Evolutionary conservation across 2,888 invertebrate species (phyloP).

Genomic region (Dastarcus helophoroides): DNA sequence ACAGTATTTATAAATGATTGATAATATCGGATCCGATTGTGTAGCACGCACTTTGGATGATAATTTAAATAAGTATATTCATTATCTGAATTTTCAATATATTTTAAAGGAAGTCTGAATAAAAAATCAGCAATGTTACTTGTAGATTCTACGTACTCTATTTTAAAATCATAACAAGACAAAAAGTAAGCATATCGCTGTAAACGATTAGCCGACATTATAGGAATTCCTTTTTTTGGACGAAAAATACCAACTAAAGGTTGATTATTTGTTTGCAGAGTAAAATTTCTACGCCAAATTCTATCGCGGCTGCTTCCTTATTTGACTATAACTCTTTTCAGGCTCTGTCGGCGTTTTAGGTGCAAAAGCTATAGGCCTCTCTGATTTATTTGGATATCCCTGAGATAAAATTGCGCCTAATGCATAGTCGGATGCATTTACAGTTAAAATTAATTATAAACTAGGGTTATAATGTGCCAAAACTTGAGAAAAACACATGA

Average conservation of each 20-base stretch:
- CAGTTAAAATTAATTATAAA: slow-evolving; percentile 11
- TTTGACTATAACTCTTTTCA: slow-evolving; percentile 18
- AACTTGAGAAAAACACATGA: slow-evolving; percentile 9
- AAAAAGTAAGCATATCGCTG: slow-evolving; percentile 11
- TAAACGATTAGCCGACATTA: slow-evolving; percentile 8
- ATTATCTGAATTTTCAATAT: not conserved
- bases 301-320: slow-evolving; percentile 20
- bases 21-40: slow-evolving; percentile 1
- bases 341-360: slow-evolving; percentile 19
- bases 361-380: slow-evolving; percentile 26
- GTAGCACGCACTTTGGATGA: too few species aligned
- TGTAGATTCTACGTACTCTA: slow-evolving; percentile 12
- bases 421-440: slow-evolving; percentile 13
- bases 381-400: slow-evolving; percentile 19
- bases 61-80: too few species aligned
- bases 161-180: slow-evolving; percentile 9
- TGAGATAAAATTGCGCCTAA: slow-evolving; percentile 23
- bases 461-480: slow-evolving; percentile 13
- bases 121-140: slow-evolving; percentile 17
- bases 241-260: slow-evolving; percentile 7
- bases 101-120: slow-evolving; percentile 9
- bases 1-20: not conserved
- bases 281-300: slow-evolving; percentile 6
- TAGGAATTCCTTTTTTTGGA: slow-evolving; percentile 5
- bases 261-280: slow-evolving; percentile 3